Conservation (phyloP, 2,888 invertebrate genomes). For the Polyommatus icarus region DNA sequence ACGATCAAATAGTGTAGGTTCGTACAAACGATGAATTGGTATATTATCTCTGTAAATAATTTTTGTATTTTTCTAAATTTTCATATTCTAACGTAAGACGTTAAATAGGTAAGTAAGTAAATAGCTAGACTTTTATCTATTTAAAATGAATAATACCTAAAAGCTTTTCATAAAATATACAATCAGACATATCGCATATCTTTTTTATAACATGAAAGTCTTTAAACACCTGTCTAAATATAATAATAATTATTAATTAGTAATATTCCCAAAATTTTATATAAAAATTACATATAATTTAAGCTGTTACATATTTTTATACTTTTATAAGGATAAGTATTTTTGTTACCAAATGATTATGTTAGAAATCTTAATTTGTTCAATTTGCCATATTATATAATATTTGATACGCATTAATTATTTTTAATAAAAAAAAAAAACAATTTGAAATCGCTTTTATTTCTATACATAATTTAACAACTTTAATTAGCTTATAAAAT, state of each 20-base stretch:
- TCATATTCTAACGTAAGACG: too few relatives aligned
- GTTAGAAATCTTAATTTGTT: background rate
- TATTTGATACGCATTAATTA: background rate
- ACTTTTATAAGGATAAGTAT: background rate
- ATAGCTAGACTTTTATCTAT: too few relatives aligned
- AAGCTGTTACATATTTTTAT: background rate
- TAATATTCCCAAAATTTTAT: background rate
- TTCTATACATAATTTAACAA: slow-evolving; percentile 10
- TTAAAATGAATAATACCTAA: too few relatives aligned
- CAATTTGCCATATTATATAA: background rate
- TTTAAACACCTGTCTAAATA: too few relatives aligned
- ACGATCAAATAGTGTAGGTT: background rate
- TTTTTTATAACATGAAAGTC: too few relatives aligned
- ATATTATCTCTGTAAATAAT: background rate
- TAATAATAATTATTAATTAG: too few relatives aligned
- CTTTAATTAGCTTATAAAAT: slow-evolving; percentile 1
- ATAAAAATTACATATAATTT: background rate
- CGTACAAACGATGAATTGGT: background rate
- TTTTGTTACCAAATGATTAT: slow-evolving; percentile 11
- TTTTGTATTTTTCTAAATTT: background rate
- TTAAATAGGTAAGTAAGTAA: background rate
- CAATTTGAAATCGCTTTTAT: background rate
- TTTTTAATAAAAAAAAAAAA: background rate
- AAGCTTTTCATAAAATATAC: too few relatives aligned
- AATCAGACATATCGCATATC: too few relatives aligned